Base-by-base conservation (phyloP, 1,140 invertebrate species). In the Euura lappo region DNA sequence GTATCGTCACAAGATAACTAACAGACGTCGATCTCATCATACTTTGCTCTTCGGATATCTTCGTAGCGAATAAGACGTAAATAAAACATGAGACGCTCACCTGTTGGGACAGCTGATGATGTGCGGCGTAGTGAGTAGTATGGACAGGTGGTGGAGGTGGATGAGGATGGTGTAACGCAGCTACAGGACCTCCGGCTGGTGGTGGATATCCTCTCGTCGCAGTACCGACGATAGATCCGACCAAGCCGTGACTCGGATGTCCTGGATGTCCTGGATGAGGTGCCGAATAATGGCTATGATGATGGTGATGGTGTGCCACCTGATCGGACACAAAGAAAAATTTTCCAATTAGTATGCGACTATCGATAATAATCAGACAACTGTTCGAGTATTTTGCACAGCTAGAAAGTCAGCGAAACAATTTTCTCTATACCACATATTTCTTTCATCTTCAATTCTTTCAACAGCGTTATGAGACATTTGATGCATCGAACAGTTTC, bases 71-170 rank as follows among this genome's bases (percentile, higher is more conserved):
- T 28, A 28, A 28, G 28, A 28, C 51, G 13, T 60, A 66, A 66
- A 67, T 8, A 11, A 67, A 64, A 69, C 68, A 65, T 13, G 69
- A 11, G 13, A 28, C 28, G 28, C 28, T 8, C 81, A 87, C 85
- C 81, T 85, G 85, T 73, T 86, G 85, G 45, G 84, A 82, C 71
- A 86, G 76, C 76, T 85, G 85, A 81, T 86, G 84, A 77, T 87
- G 85, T 73, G 85, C 77, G 5, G 83, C 76, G 45, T 85, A 87
- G 73, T 87, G 84, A 70, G 83, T 78, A 11, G 84, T 84, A 66
- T 87, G 84, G 71, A 87, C 83, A 69, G 85, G 78, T 46, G 78
- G 80, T 69, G 85, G 82, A 72, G 84, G 82, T 11, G 83, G 79
- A 74, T 85, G 84, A 44, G 83, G 75, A 71, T 87, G 80, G 75